Conservation (phyloP, 2,888 invertebrate genomes). For the Netelia fuscicornis region DNA sequence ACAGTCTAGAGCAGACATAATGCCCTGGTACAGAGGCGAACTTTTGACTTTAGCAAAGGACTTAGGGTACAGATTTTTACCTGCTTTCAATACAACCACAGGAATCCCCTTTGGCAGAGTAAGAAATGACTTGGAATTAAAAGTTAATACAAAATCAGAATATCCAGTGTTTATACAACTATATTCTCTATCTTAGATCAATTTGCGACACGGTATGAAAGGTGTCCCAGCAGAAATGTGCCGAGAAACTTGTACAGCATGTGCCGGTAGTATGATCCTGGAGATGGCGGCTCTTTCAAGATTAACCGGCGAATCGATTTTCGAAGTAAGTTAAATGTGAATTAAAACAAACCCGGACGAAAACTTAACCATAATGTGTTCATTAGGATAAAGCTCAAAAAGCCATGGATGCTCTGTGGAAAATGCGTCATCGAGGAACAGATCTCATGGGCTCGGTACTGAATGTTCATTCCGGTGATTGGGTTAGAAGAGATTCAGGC, state of each 20-base stretch:
- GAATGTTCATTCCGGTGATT: constrained; percentile 99
- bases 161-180: constrained; percentile 17
- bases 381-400: constrained; percentile 93
- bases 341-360: background rate
- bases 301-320: constrained; percentile 95
- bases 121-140: constrained; percentile 70
- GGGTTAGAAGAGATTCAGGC: constrained; percentile 98
- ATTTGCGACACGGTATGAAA: constrained; percentile 93
- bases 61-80: constrained; percentile 95
- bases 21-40: constrained; percentile 95
- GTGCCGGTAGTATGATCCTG: constrained; percentile 98
- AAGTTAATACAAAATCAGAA: background rate
- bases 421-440: constrained; percentile 94
- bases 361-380: constrained; percentile 6
- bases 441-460: constrained; percentile 99
- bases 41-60: constrained; percentile 96
- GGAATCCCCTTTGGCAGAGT: constrained; percentile 99
- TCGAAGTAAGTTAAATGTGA: constrained; percentile 87
- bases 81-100: constrained; percentile 99
- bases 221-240: constrained; percentile 90
- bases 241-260: constrained; percentile 98
- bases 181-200: constrained; percentile 87
- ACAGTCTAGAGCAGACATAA: constrained; percentile 90
- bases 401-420: constrained; percentile 99
- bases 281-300: constrained; percentile 98